Conservation (phyloP, 2,113 vertebrate genomes). For the Thunnus thynnus region DNA sequence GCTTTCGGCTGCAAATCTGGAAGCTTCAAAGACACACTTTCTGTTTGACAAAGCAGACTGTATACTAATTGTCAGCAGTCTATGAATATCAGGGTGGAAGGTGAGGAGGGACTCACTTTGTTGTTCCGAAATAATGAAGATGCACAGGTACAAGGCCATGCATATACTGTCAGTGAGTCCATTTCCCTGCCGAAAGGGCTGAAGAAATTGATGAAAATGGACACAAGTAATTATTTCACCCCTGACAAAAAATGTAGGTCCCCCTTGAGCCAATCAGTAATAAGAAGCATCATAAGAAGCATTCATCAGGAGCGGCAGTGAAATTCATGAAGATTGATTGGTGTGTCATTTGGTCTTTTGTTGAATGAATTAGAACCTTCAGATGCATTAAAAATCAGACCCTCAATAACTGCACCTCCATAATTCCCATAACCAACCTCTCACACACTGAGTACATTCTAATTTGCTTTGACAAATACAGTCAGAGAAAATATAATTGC, state of each 20-base stretch:
- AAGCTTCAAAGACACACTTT: constrained; percentile 24
- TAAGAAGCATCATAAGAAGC: background rate
- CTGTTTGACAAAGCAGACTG: background rate
- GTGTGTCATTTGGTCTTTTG: too few species aligned
- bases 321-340: too few species aligned
- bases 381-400: too few species aligned
- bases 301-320: background rate
- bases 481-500: too few species aligned
- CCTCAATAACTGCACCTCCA: too few species aligned
- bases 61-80: background rate
- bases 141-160: background rate
- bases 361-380: too few species aligned
- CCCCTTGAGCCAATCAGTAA: background rate
- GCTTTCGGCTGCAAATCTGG: constrained; percentile 25
- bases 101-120: background rate
- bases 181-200: background rate
- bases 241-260: background rate
- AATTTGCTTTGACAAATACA: too few species aligned
- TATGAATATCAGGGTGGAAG: background rate
- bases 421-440: too few species aligned
- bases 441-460: too few species aligned
- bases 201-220: constrained; percentile 1
- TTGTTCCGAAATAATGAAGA: constrained; percentile 5
- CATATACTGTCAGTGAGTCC: background rate
- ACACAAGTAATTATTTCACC: background rate